Evolutionary conservation across 1,140 invertebrate genomes (phyloP).

Genomic region (Hydropsyche tenuis): DNA sequence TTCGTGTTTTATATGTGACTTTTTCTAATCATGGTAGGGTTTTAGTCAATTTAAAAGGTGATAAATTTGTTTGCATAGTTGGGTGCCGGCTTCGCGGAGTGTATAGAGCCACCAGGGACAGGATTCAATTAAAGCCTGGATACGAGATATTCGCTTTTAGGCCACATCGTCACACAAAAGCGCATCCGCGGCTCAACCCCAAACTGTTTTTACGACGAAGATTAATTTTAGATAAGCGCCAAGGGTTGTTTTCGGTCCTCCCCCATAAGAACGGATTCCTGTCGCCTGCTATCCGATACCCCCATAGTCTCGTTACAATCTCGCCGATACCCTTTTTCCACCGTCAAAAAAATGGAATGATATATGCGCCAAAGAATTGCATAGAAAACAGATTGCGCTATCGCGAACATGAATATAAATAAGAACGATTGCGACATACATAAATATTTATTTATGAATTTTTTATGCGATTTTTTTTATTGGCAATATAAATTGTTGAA

Average conservation of each 20-base stretch:
- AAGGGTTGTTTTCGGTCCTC: conserved; percentile 37
- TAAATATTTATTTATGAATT: too few species aligned
- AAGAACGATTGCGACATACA: too few species aligned
- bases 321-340: not conserved
- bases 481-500: too few species aligned
- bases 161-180: conserved; percentile 41
- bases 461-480: too few species aligned
- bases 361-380: not conserved
- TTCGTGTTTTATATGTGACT: too few species aligned
- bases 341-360: not conserved
- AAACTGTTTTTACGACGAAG: conserved; percentile 49
- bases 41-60: conserved; percentile 19
- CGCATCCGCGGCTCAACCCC: conserved; percentile 36
- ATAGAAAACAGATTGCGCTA: too few species aligned
- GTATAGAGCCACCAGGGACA: conserved; percentile 17
- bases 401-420: too few species aligned
- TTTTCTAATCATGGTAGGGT: too few species aligned
- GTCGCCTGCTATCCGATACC: too few species aligned
- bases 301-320: not conserved
- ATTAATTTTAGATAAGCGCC: conserved; percentile 50
- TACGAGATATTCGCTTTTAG: not conserved
- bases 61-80: conserved; percentile 48
- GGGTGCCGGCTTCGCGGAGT: conserved; percentile 27
- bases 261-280: not conserved
- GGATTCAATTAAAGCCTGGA: conserved; percentile 47